Percentiles rank a stretch among this genome's conserved stretches.
phyloP scores from a whole-genome alignment of 2,888 invertebrate genomes.

The Plebejus anna region DNA sequence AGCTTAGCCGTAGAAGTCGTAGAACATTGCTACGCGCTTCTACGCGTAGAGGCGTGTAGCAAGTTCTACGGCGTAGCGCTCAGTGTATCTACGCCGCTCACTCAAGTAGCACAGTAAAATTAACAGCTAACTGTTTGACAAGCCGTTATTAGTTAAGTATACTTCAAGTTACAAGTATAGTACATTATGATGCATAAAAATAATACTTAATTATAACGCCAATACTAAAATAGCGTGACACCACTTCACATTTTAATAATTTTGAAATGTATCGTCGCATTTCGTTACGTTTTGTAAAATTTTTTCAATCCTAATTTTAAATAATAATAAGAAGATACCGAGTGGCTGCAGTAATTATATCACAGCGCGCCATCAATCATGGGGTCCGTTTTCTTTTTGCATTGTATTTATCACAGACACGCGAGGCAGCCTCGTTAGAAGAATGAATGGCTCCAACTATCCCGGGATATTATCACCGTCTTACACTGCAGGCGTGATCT shows the following conservation, averaged over 20 bases:
- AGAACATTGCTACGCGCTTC: too few species aligned
- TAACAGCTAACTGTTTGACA: too few species aligned
- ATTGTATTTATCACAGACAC: conserved; percentile 30
- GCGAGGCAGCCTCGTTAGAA: conserved; percentile 30
- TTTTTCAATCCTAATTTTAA: neutral
- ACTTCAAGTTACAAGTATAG: too few species aligned
- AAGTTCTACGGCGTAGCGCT: neutral
- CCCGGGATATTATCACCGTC: conserved; percentile 28
- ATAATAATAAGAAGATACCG: neutral
- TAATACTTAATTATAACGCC: too few species aligned
- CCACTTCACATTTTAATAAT: too few species aligned
- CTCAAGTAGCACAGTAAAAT: too few species aligned
- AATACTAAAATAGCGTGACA: too few species aligned
- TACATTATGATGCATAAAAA: too few species aligned
- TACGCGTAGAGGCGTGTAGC: neutral
- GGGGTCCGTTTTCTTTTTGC: conserved; percentile 27
- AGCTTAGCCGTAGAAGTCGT: too few species aligned
- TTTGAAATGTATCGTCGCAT: too few species aligned
- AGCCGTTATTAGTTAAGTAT: too few species aligned
- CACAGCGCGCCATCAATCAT: conserved; percentile 28
- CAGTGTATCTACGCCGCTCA: neutral
- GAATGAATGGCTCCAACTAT: conserved; percentile 27
- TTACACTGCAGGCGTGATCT: neutral
- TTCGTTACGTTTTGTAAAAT: neutral
- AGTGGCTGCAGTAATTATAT: conserved; percentile 20